Percentiles rank a stretch among this genome's conserved stretches.
These are phyloP conservation scores for Laothoe populi DNA, from an alignment of 2,888 invertebrate species.

Conservation along the genomic window DNA sequence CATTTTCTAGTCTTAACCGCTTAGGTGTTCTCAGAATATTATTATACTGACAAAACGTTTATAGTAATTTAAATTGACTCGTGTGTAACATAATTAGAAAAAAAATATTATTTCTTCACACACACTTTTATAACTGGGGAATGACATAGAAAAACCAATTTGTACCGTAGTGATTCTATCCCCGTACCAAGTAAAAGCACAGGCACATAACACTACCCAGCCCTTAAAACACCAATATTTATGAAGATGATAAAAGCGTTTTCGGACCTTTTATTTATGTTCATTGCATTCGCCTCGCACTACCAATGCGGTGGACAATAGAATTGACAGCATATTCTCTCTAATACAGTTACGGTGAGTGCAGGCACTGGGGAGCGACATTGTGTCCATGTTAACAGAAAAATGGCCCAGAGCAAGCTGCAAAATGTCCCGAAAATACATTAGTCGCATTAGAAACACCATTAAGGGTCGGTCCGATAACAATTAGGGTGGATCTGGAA, in stretches of 20 bases:
- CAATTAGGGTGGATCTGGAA: slow-evolving; percentile 81
- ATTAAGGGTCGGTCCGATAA: slow-evolving; percentile 81
- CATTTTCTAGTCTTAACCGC: no score
- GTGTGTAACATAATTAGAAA: not conserved
- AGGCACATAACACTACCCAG: not conserved
- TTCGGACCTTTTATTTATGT: slow-evolving; percentile 67
- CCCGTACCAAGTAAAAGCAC: not conserved
- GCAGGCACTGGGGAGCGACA: slow-evolving; percentile 66
- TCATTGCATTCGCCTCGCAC: slow-evolving; percentile 69
- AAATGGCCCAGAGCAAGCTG: slow-evolving; percentile 82
- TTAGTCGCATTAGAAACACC: slow-evolving; percentile 83
- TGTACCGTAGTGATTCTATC: not conserved
- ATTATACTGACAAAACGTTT: no score
- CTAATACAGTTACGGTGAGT: slow-evolving; percentile 79
- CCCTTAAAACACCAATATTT: slow-evolving; percentile 23
- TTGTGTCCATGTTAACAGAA: slow-evolving; percentile 77
- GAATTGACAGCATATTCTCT: slow-evolving; percentile 83
- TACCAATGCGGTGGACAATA: slow-evolving; percentile 75
- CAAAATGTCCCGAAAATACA: slow-evolving; percentile 84
- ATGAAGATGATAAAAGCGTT: slow-evolving; percentile 24
- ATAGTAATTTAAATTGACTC: no score
- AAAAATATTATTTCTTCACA: no score
- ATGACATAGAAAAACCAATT: no score
- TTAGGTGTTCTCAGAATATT: no score
- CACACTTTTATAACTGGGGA: no score